phyloP scores from a whole-genome alignment of 2,113 vertebrate genomes.

The Dromiciops gliroides region DNA sequence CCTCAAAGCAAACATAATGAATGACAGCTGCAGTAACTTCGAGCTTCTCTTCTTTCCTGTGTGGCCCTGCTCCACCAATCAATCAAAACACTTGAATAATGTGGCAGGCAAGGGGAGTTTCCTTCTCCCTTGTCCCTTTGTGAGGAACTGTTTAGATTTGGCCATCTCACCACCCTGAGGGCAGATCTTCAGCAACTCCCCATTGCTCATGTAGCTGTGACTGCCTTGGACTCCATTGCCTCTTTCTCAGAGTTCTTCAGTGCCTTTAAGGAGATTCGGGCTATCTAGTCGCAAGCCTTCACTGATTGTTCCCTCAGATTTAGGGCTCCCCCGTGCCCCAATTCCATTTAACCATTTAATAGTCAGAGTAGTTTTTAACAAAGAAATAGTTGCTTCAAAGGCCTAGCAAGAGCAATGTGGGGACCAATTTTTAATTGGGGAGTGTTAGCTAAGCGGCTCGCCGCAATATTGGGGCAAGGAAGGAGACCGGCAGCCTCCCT shows the following conservation, averaged over 20 bases:
- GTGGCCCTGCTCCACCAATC: neutral
- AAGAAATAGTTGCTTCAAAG: neutral
- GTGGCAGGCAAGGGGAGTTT: neutral
- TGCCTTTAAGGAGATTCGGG: neutral
- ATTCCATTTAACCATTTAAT: neutral
- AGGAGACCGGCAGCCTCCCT: no score
- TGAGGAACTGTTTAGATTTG: neutral
- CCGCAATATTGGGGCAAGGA: no score
- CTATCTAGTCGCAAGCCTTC: neutral
- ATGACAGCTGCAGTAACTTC: neutral
- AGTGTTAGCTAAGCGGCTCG: no score
- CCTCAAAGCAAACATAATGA: neutral
- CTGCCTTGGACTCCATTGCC: neutral
- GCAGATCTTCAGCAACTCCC: neutral
- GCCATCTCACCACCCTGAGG: neutral
- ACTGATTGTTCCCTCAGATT: neutral
- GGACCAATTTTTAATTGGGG: no score
- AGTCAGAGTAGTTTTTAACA: neutral
- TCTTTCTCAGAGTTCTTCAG: neutral
- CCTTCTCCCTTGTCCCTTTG: neutral
- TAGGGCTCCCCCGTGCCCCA: neutral
- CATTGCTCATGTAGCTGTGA: neutral
- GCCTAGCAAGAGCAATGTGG: neutral
- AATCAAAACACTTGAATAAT: neutral
- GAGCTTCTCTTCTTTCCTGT: neutral